Evolutionary conservation across 1,140 invertebrate genomes (phyloP), one percentile per base, ranked within the genome.

Genomic region (Anastrepha ludens): DNA sequence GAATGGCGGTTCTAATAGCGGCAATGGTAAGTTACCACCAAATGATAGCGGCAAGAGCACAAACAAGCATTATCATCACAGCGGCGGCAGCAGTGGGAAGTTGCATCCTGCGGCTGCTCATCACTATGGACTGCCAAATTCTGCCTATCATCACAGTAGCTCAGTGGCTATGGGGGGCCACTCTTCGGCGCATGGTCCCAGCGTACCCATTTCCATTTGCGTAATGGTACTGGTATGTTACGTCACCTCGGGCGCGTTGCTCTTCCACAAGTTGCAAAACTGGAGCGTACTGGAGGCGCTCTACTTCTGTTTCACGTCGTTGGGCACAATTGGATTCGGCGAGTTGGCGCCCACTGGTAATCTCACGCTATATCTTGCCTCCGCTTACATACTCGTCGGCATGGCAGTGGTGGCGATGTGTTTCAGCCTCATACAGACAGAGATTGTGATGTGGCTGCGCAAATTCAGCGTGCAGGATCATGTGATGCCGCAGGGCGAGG

Each of bases 331-430:
- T 88, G 97, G 98, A 0, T 98, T 98, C 90, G 98, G 98, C 5
- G 97, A 98, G 90, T 94, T 98, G 89, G 94, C 96, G 89, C 95
- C 97, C 81, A 93, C 95, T 87, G 91, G 91, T 8, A 88, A 90
- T 0, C 5, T 93, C 11, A 96, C 95, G 6, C 93, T 96, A 88
- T 95, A 96, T 85, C 96, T 96, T 17, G 95, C 95, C 91, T 96
- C 94, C 90, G 95, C 95, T 78, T 99, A 99, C 93, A 97, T 99
- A 74, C 94, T 99, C 47, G 95, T 99, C 65, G 98, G 98, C 20
- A 97, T 99, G 95, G 97, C 98, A 6, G 95, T 99, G 86, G 96
- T 99, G 88, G 98, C 98, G 20, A 99, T 99, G 97, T 98, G 98
- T 93, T 99, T 99, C 94, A 98, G 98, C 93, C 94, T 99, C 70